Conservation (phyloP, 2,113 vertebrate species). For the Zapornia atra region DNA sequence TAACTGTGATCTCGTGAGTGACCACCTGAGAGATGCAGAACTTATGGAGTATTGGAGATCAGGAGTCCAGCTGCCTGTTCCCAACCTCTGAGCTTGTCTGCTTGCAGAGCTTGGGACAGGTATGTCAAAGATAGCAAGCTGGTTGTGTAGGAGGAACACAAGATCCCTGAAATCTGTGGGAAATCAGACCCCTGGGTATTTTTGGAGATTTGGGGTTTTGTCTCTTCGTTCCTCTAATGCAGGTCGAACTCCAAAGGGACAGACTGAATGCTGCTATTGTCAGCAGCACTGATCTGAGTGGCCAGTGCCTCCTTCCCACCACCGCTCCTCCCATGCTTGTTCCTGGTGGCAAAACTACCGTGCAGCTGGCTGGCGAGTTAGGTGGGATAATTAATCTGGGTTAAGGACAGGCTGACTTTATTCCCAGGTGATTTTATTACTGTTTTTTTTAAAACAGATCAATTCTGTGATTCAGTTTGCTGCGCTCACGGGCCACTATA, state of each 20-base stretch:
- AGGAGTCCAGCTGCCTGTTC: neutral
- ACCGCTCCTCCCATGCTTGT: neutral
- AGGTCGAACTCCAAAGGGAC: neutral
- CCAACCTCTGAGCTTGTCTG: neutral
- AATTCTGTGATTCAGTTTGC: neutral
- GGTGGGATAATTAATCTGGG: neutral
- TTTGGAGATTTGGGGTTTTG: neutral
- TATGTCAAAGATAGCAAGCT: fast-evolving
- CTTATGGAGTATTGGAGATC: neutral
- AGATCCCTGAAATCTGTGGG: neutral
- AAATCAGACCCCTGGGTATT: neutral
- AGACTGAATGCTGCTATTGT: fast-evolving
- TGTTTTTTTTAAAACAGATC: neutral
- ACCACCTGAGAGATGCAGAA: neutral
- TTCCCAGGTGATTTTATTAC: neutral
- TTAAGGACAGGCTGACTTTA: neutral
- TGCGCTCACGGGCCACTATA: neutral
- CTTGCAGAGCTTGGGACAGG: neutral
- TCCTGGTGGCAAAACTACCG: neutral
- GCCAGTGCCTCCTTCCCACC: neutral
- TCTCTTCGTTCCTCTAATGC: neutral
- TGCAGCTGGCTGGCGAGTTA: neutral
- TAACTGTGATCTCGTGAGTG: neutral
- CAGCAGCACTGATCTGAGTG: neutral
- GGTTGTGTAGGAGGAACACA: neutral